Percentiles rank a stretch among this genome's conserved stretches.
Evolutionary conservation across 64 coral and sea anemone species (phyloP).

Genomic region (Pachyseris speciosa): DNA sequence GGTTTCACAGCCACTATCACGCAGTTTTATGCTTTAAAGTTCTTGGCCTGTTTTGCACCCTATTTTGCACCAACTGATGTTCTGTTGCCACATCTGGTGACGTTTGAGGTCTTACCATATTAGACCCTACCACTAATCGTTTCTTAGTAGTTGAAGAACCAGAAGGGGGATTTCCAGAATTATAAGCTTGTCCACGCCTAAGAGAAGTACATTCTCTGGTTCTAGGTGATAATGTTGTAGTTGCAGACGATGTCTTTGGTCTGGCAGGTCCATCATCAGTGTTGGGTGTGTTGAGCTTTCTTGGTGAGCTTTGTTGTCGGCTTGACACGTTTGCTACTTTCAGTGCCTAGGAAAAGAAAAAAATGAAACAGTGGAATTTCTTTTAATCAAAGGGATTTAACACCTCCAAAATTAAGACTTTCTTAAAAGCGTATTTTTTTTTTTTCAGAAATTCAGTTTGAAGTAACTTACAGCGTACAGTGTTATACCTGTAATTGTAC

Average conservation of each 20-base stretch:
- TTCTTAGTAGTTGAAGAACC: not conserved
- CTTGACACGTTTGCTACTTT: not conserved
- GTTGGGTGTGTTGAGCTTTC: not conserved
- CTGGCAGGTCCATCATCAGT: not conserved
- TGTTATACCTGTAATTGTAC: conserved; percentile 47
- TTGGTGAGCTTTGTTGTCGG: not conserved
- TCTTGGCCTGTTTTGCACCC: not conserved
- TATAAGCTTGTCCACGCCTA: not conserved
- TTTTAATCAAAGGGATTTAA: not conserved
- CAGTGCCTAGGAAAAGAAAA: not conserved
- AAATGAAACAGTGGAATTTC: not conserved
- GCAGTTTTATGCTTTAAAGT: not conserved
- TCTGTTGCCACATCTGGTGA: conserved; percentile 17
- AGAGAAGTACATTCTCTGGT: not conserved
- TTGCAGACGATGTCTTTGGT: not conserved
- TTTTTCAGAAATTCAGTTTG: not conserved
- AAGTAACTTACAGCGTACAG: not conserved
- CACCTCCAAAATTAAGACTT: no score
- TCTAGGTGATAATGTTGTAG: not conserved
- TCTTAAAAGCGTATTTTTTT: no score
- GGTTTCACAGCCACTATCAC: not conserved
- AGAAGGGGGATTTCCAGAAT: not conserved
- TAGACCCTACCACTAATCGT: not conserved
- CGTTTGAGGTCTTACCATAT: not conserved
- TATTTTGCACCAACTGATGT: not conserved